Base-by-base conservation (phyloP, 1,140 invertebrate species). In the Leptopilina clavipes region DNA sequence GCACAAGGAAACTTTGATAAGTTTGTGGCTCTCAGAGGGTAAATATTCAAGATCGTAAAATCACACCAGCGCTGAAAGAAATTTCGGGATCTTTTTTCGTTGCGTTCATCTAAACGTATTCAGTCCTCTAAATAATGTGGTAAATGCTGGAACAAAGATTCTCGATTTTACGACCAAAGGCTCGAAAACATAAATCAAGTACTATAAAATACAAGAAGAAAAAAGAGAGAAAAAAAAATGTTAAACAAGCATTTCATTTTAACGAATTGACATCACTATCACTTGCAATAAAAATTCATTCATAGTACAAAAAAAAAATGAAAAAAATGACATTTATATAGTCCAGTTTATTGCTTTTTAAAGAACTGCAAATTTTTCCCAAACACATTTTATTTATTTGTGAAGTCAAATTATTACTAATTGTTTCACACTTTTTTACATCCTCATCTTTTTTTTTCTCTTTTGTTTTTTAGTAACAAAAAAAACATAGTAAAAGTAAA, bases 1-100 rank as follows among this genome's bases (percentile, higher is more conserved):
- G 48, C n/a, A 52, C 22, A 70, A 18, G 56, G 12, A 52, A 71
- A 45, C 31, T n/a, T 37, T 56, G 79, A 81, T 79, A 79, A 79
- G 77, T 77, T 81, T 75, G 14, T 44, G 45, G 22, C 59, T 31
- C 76, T 54, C 59, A 71, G 54, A 43, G 74, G 76, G 77, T 80
- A 78, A 80, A 78, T 80, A 76, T 76, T 72, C 73, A n/a, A 73
- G 73, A 74, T 77, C 71, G 44, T 80, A 75, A 80, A 80, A 75
- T 52, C 52, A 56, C 10, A 48, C 59, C 76, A 72, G 70, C 40
- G 75, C 65, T 75, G 73, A 77, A 79, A 72, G 73, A 72, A 76
- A 79, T 70, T 75, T 72, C 71, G 25, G 25, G 5, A 73, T 75
- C 73, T 54, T 56, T 72, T 31, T 76, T 18, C 19, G 73, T 65